Percentiles rank a stretch among this genome's conserved stretches.
These are phyloP conservation scores for Pegea sp. DNA, from an alignment of 23 tunicate species.

Conservation along the genomic window DNA sequence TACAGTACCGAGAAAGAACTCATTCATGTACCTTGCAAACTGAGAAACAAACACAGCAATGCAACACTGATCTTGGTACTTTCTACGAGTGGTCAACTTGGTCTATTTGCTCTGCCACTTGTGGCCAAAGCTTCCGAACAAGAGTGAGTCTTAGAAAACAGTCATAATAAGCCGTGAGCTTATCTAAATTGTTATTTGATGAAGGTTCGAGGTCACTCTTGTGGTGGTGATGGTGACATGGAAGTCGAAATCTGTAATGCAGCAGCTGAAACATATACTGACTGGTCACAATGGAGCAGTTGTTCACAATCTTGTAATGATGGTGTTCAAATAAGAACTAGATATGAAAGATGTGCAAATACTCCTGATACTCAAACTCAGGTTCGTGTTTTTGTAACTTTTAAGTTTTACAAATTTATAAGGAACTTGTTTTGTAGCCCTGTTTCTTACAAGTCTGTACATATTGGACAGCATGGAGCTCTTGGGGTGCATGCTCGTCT, in stretches of 20 bases:
- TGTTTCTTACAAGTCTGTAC: constrained; percentile 14
- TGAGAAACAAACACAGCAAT: constrained; percentile 10
- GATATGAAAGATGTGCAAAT: constrained; percentile 65
- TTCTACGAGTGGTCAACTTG: constrained; percentile 30
- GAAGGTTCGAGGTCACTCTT: constrained; percentile 35
- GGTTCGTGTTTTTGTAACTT: too few relatives aligned
- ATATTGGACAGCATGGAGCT: constrained; percentile 52
- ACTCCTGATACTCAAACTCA: too few relatives aligned
- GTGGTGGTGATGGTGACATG: constrained; percentile 10
- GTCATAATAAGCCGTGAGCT: not conserved
- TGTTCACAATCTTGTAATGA: constrained; percentile 81
- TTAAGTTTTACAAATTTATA: too few relatives aligned
- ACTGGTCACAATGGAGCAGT: constrained; percentile 81
- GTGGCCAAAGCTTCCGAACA: constrained; percentile 41
- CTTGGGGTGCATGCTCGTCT: constrained; percentile 56
- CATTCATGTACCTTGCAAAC: constrained; percentile 42
- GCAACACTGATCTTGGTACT: constrained; percentile 39
- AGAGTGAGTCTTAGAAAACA: constrained; percentile 13
- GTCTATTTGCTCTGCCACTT: constrained; percentile 38
- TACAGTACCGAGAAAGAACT: constrained; percentile 18
- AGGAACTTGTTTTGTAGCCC: not conserved
- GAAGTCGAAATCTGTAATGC: constrained; percentile 50
- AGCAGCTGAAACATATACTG: constrained; percentile 25
- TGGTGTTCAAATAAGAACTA: constrained; percentile 52
- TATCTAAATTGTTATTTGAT: not conserved